Base-by-base conservation (phyloP, 2,113 vertebrate species). In the Sander vitreus region DNA sequence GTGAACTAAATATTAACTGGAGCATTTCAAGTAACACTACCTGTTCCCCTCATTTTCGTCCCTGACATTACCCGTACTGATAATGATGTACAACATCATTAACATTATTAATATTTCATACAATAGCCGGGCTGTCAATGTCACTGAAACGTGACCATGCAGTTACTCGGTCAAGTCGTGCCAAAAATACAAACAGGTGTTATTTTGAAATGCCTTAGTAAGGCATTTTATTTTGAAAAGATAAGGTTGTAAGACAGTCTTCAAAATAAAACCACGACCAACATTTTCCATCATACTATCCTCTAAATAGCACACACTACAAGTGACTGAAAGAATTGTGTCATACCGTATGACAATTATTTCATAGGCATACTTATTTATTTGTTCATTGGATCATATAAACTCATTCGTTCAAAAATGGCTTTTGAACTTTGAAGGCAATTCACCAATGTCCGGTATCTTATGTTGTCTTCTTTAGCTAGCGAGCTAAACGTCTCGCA, bases 301-400 rank as follows among this genome's bases (percentile, higher is more conserved):
- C 3, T 27, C 11, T 4, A 30, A n/a, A 68, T 10, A 3, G 2
- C 18, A 14, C 6, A n/a, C 6, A 68, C 5, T 6, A 14, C 8
- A 6, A 1, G 12, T 18, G 48, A 25, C 2, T 27, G 0, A 12
- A 47, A 30, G 1, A 2, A 0, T 4, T 3, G 12, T 33, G 50
- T 19, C 2, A 0, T 6, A 39, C 7, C 36, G 36, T 9, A 39
- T 39, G 36, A 39, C 8, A 39, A 0, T 15, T 16, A 0, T 55
- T 16, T 14, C 2, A 12, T 8, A 9, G 0, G 43, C 5, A 1
- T 25, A n/a, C 0, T 2, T 18, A 3, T 23, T 0, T 18, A 3
- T 23, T 0, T 19, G 12, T 36, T 15, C 0, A 16, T 9, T 1
- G 0, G 12, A 5, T 33, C 2, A 9, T 3, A 36, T 18, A 8